Conservation (phyloP, 2,113 vertebrate species). For the Oceanites oceanicus region DNA sequence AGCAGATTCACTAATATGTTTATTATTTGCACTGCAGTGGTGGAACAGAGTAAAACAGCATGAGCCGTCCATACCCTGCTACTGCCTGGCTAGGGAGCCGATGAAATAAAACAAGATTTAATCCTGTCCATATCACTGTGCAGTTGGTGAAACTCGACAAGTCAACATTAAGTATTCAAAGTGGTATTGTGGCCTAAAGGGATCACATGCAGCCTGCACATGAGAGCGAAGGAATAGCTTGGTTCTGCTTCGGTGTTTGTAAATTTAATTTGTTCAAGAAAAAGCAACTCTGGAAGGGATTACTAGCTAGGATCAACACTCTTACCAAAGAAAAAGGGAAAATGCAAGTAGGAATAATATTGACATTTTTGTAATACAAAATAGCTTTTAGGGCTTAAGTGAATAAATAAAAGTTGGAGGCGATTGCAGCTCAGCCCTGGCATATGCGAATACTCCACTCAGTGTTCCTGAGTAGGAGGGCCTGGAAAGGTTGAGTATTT, state of each 20-base stretch:
- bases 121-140: neutral
- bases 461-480: neutral
- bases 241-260: constrained; percentile 53
- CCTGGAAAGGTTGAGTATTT: neutral
- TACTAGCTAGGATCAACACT: constrained; percentile 46
- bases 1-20: constrained; percentile 32
- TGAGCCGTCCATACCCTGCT: neutral
- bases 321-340: constrained; percentile 36
- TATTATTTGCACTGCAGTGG: neutral
- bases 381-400: neutral
- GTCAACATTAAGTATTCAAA: constrained; percentile 57
- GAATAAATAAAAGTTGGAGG: constrained; percentile 27
- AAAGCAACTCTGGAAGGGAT: constrained; percentile 59
- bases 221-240: neutral
- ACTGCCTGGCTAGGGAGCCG: neutral
- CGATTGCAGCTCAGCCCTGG: neutral
- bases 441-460: neutral
- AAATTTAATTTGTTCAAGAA: constrained; percentile 64
- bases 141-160: constrained; percentile 14
- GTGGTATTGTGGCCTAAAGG: neutral
- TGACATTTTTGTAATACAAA: constrained; percentile 33
- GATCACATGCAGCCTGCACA: constrained; percentile 22
- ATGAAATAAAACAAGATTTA: constrained; percentile 23
- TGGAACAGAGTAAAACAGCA: neutral
- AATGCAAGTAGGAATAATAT: constrained; percentile 32